A percentile compares a stretch with the other conserved stretches of the same genome.
Evolutionary conservation across 2,797 vertebrate genomes (phyloP).

Genomic region (Xerus rutilus): DNA sequence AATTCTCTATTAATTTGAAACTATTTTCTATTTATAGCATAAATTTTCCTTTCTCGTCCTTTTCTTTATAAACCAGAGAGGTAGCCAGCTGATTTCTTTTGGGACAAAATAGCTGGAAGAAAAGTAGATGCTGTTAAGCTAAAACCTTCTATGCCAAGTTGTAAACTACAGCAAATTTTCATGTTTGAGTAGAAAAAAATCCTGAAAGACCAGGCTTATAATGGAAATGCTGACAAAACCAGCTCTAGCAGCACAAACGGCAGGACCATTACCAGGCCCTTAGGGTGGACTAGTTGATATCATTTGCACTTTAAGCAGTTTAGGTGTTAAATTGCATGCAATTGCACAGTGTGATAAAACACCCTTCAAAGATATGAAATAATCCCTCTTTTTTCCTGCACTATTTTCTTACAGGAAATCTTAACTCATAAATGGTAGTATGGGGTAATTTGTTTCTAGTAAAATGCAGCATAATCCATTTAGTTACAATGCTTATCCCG

Average conservation of each 20-base stretch:
- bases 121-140: slow-evolving; percentile 81
- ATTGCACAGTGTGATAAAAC: slow-evolving; percentile 80
- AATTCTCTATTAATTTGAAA: slow-evolving; percentile 49
- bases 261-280: slow-evolving; percentile 80
- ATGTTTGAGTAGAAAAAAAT: slow-evolving; percentile 66
- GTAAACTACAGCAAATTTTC: slow-evolving; percentile 83
- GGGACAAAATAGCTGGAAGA: slow-evolving; percentile 77
- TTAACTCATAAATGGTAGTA: slow-evolving; percentile 82
- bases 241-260: slow-evolving; percentile 60
- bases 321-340: slow-evolving; percentile 81
- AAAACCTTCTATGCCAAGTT: slow-evolving; percentile 81
- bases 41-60: neutral
- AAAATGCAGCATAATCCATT: slow-evolving; percentile 81
- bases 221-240: slow-evolving; percentile 77
- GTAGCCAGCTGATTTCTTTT: slow-evolving; percentile 75
- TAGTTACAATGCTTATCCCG: slow-evolving; percentile 80
- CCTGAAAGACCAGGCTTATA: slow-evolving; percentile 78
- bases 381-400: slow-evolving; percentile 79
- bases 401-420: slow-evolving; percentile 83
- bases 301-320: slow-evolving; percentile 84
- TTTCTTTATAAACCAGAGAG: slow-evolving; percentile 67
- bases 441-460: slow-evolving; percentile 84
- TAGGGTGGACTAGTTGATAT: slow-evolving; percentile 78
- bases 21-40: neutral
- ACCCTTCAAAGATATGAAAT: slow-evolving; percentile 82